Evolutionary conservation across 2,113 vertebrate genomes (phyloP), one percentile per base, ranked within the genome.

Genomic region (Heterocephalus glaber): DNA sequence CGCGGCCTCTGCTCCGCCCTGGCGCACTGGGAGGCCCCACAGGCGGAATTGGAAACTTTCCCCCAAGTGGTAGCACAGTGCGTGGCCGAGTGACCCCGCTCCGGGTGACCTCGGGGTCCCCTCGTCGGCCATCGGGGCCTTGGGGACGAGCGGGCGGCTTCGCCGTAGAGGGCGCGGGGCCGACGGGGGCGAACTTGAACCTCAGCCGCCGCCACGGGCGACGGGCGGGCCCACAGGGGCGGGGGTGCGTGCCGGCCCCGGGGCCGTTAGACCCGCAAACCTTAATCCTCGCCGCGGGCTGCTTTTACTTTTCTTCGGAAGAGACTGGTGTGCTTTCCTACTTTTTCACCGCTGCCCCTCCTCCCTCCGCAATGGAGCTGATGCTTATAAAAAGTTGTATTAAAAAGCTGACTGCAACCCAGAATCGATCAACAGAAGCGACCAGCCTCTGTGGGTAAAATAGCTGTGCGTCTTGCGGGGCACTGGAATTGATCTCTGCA

Each of bases 311-410:
- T 47, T 52, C 17, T 17, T 19, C 22, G 38, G 70, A 22, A 49
- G 24, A 22, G 35, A 7, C 19, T 8, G 14, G 41, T 26, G 30
- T 35, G 1, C 35, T 22, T 52, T 14, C 63, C 11, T 7, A 61
- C 70, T 72, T 79, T 77, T 77, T 41, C 61, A 3, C 41, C 58
- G 5, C n/a, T 52, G 81, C 68, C 41, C 33, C 66, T 70, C 41
- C 70, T 92, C 60, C 81, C 24, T 44, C 90, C 26, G 52, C 82
- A 9, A 0, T 33, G 93, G 52, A 86, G 76, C 90, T 44, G 56
- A 84, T 68, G 76, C 90, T 95, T 77, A 56, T 30, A 85, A 87
- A 94, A 95, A 97, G 85, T 96, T 98, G 87, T 82, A 56, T 68
- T 60, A 35, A 92, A 95, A 70, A 79, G 58, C 92, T 90, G 89